Base-by-base conservation (phyloP, 2,797 vertebrate genomes). In the Anomalospiza imberbis region DNA sequence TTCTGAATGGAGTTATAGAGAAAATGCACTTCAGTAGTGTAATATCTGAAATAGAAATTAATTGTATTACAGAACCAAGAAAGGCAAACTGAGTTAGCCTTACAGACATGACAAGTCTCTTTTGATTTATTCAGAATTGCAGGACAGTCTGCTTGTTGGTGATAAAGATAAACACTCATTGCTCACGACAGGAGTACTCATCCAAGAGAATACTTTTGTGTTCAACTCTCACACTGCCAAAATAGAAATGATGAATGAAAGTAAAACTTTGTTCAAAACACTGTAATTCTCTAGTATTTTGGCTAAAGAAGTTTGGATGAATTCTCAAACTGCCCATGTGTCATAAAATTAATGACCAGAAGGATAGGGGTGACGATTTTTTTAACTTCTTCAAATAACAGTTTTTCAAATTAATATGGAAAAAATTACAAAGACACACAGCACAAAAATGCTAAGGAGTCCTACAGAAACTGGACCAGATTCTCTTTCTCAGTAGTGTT, bases 331-430 rank as follows among this genome's bases (percentile, higher is more conserved):
- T 58, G 17, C 2, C 7, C 6, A 12, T 5, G 4, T 26, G 18
- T 38, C 8, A 48, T 48, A 48, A 91, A 79, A 76, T 24, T 48
- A 67, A 32, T 25, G 9, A 55, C 17, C 13, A 58, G 42, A 71
- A 67, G 4, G 9, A 44, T 32, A 47, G 6, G 16, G 2, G 1
- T 40, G 4, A 32, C 3, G 3, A 3, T 28, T 45, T 42, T 42
- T 32, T 55, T 34, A 16, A 24, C 55, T 83, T 86, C 29, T 68
- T 83, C 28, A 66, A 40, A 51, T 6, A 65, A 1, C 3, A 31
- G 3, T 36, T 72, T 73, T 65, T 44, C 25, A 7, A 63, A 50
- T 42, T 31, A 15, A 42, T 12, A 10, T 29, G 13, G 17, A 15
- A 58, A 73, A 78, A 63, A 32, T 50, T 12, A 3, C 16, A 50